Evolutionary conservation across 1,140 invertebrate species (phyloP), one percentile per base, ranked within the genome.

Genomic region (Goniozus legneri): DNA sequence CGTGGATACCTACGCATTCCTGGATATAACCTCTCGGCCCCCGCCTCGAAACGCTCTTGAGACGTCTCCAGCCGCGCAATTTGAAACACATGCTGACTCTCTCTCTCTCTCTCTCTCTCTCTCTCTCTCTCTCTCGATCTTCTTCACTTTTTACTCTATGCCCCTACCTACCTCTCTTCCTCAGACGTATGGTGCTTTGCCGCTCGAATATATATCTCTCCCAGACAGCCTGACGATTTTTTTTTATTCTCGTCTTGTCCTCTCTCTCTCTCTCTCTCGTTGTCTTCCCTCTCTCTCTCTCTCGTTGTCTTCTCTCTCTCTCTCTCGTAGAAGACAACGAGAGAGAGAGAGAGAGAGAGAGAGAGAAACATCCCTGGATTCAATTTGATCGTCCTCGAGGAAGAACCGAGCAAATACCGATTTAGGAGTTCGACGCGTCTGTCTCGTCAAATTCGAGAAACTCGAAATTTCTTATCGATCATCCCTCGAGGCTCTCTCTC

Each of bases 1-100:
- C 39, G 43, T 60, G 56, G 62, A 65, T 62, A 62, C 55, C 52
- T 57, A 51, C 54, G 57, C 64, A 66, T 67, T 67, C 64, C 40
- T 52, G 12, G 15, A 14, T 35, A 16, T 3, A 19, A 12, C 18
- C 18, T 15, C 50, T 49, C 38, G 27, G 39, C 31, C 33, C 44
- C 8, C n/a, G 16, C 34, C 46, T 40, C 42, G 40, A 18, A 54
- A 36, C 44, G 44, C 24, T 12, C 6, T 27, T 27, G 24, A 27
- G 24, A 27, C 24, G 6, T 7, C 24, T 6, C 24, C 24, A 27
- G 6, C 6, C 8, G 3, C 32, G 32, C 32, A 33, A 33, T n/a
- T 14, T 7, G 6, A 3, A 6, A 13, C 8, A 18, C 18, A 19
- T 7, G 15, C 8, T 18, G 36, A 18, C 19, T 37, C 14, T 41